Conservation (phyloP, 2,113 vertebrate genomes). For the Alosa alosa region DNA sequence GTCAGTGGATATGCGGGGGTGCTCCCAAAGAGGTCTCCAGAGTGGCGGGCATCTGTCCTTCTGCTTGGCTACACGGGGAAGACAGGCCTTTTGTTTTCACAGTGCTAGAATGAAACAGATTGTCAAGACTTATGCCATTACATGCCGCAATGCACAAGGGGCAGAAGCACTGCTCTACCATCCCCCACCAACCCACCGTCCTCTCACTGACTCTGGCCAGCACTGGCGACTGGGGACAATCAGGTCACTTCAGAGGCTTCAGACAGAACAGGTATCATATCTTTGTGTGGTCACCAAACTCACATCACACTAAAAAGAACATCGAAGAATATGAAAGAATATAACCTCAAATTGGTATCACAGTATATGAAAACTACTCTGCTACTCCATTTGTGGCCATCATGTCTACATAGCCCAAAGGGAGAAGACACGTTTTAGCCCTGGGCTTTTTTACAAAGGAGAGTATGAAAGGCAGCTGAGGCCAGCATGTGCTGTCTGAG, state of each 20-base stretch:
- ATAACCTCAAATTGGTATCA: background rate
- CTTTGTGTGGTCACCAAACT: background rate
- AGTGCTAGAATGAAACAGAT: constrained; percentile 58
- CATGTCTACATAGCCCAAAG: background rate
- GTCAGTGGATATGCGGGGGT: background rate
- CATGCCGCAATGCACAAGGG: constrained; percentile 62
- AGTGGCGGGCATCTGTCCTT: constrained; percentile 57
- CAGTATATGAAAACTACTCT: background rate
- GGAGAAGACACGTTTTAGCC: background rate
- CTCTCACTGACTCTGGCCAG: constrained; percentile 7
- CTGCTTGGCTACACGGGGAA: constrained; percentile 49
- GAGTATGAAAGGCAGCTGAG: background rate
- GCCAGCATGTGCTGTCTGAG: background rate
- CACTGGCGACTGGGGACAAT: constrained; percentile 24
- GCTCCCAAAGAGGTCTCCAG: constrained; percentile 36
- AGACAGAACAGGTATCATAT: background rate
- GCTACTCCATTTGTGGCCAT: background rate
- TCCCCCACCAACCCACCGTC: background rate
- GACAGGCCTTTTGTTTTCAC: constrained; percentile 52
- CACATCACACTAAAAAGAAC: no score
- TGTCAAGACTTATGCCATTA: constrained; percentile 64
- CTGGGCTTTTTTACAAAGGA: background rate
- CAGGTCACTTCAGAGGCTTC: background rate
- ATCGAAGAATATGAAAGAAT: no score
- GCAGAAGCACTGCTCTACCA: constrained; percentile 54